Evolutionary conservation across 2,113 vertebrate species (phyloP).

Genomic region (Pollachius pollachius): DNA sequence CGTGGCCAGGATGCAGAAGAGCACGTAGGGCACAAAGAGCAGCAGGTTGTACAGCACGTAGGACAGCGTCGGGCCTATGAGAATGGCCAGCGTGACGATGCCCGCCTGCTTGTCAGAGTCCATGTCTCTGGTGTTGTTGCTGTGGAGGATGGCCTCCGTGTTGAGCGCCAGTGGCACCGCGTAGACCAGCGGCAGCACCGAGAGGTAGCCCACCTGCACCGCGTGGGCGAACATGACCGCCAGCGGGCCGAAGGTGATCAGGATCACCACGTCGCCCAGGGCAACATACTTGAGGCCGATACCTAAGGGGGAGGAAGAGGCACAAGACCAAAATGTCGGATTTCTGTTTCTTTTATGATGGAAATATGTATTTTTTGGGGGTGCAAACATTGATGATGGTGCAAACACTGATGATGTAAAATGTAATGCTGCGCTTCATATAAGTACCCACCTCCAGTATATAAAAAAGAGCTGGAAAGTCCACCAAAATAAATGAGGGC

Average conservation of each 20-base stretch:
- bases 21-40: conserved; percentile 90
- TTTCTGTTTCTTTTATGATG: not conserved
- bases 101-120: conserved; percentile 92
- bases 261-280: conserved; percentile 92
- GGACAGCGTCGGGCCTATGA: conserved; percentile 87
- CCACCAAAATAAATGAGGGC: conserved; percentile 97
- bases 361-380: not conserved
- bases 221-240: conserved; percentile 96
- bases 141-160: conserved; percentile 96
- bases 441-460: conserved; percentile 88
- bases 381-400: no score
- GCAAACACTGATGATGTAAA: no score
- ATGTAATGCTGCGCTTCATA: no score
- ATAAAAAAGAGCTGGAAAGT: conserved; percentile 95
- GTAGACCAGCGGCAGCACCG: conserved; percentile 88
- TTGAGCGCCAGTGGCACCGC: conserved; percentile 92
- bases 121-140: conserved; percentile 98
- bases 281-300: conserved; percentile 97
- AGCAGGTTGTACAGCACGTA: conserved; percentile 89
- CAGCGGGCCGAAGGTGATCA: conserved; percentile 96
- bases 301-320: conserved; percentile 69
- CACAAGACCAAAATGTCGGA: not conserved
- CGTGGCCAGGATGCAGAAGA: conserved; percentile 91
- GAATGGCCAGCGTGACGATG: conserved; percentile 95
- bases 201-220: conserved; percentile 92